Percentiles rank a stretch among this genome's conserved stretches.
phyloP scores from a whole-genome alignment of 1,140 invertebrate genomes.

The Tetramorium simillimum region DNA sequence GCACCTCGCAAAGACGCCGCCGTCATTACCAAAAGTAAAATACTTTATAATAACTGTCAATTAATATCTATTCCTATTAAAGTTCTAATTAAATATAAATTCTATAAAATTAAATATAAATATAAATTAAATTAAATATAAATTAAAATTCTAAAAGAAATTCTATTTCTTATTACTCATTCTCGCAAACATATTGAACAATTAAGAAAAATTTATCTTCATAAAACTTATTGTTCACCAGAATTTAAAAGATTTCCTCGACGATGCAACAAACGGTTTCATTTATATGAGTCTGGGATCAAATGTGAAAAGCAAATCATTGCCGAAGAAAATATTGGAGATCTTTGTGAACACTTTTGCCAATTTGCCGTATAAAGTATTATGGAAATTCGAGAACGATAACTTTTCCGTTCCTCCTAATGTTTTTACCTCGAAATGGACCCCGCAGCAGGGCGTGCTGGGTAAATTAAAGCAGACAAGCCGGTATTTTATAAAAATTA shows the following conservation, averaged over 20 bases:
- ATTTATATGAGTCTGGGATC: constrained; percentile 87
- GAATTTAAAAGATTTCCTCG: constrained; percentile 83
- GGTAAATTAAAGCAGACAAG: constrained; percentile 60
- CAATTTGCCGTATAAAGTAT: constrained; percentile 73
- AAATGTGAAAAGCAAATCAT: constrained; percentile 77
- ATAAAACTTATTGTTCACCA: constrained; percentile 60
- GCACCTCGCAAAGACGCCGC: constrained; percentile 77
- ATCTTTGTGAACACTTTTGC: constrained; percentile 85
- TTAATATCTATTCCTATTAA: no score
- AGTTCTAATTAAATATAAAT: no score
- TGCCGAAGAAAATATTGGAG: constrained; percentile 73
- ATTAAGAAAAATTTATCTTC: neutral
- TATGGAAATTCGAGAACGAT: constrained; percentile 78
- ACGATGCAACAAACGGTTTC: constrained; percentile 84
- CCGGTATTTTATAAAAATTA: constrained; percentile 39
- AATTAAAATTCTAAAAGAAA: no score
- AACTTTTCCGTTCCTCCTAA: constrained; percentile 67
- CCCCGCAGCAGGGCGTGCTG: constrained; percentile 80
- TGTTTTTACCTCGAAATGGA: constrained; percentile 79
- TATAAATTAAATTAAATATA: no score
- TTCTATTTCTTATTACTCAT: constrained; percentile 12
- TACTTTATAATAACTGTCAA: neutral
- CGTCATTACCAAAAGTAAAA: constrained; percentile 73
- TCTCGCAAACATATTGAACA: neutral
- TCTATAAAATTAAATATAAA: no score